These are phyloP conservation scores for Palythoa caribaeorum DNA, from an alignment of 92 coral and sea anemone genomes.

Conservation along the genomic window DNA sequence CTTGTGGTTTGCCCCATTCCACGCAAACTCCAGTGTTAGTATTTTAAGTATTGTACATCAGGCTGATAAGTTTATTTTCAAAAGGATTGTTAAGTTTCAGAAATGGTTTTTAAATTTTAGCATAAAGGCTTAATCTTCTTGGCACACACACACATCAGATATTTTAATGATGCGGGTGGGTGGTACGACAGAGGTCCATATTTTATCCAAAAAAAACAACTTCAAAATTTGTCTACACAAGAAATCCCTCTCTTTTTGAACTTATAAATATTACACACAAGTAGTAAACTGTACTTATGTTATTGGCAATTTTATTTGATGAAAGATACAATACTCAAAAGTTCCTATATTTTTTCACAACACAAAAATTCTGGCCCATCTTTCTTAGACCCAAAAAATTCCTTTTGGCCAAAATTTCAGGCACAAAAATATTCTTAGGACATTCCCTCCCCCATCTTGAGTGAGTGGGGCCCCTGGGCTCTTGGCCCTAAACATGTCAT, in stretches of 20 bases:
- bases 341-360: constrained; percentile 8
- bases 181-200: constrained; percentile 9
- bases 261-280: constrained; percentile 14
- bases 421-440: neutral
- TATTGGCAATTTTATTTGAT: neutral
- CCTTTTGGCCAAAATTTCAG: neutral
- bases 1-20: constrained; percentile 40
- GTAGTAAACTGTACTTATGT: neutral
- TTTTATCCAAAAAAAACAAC: neutral
- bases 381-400: constrained; percentile 11
- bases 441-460: neutral
- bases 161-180: constrained; percentile 1
- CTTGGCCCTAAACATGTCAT: too few relatives aligned
- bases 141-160: constrained; percentile 17
- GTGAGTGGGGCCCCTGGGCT: too few relatives aligned
- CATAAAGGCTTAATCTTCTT: constrained; percentile 1
- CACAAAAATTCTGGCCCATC: neutral
- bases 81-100: constrained; percentile 17
- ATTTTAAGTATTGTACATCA: constrained; percentile 13
- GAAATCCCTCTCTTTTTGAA: neutral
- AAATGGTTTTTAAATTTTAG: constrained; percentile 10
- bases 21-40: constrained; percentile 37
- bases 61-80: neutral
- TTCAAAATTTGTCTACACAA: neutral
- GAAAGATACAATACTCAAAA: neutral